Base-by-base conservation (phyloP, 2,888 invertebrate genomes). In the Philonicus albiceps region DNA sequence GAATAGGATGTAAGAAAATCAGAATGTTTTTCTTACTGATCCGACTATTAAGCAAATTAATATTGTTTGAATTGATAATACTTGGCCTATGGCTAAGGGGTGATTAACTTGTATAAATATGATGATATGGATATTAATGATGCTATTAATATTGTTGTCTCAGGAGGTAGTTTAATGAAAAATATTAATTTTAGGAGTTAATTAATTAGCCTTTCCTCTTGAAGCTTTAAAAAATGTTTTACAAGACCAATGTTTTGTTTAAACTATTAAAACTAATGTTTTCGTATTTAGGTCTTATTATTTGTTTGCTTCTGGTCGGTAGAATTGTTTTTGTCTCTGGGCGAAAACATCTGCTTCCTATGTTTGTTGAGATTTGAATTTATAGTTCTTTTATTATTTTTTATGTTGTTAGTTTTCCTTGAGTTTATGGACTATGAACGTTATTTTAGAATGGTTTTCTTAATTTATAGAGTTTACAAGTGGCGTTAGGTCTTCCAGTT, bases 141-240 rank as follows among this genome's bases (percentile, higher is more conserved):
- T n/a, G n/a, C 34, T 75, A 90, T 88, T 88, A 90, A 89, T 90
- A 91, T 90, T 86, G 91, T 89, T 88, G 90, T 90, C 88, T 92
- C 94, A 94, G 93, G 93, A 93, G 93, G 92, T 95, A 95, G 94
- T 95, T 95, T 94, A 93, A 92, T n/a, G 90, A 88, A 92, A 95
- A 95, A 95, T 94, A 93, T 94, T 94, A 95, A 94, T 95, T 95
- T 95, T 95, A 94, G 94, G 93, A 93, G 94, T 95, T 95, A 94
- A 94, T 90, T 93, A 94, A 93, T 93, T 93, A 93, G 92, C 91
- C 92, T 93, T 93, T 93, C 93, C 93, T 93, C 93, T 93, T 94
- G 93, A 94, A 93, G 93, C 93, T 94, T 94, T 93, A 93, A 94
- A 94, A 94, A 91, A 91, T 87, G 85, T 89, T 94, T 95, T 95